phyloP scores from a whole-genome alignment of 1,140 invertebrate genomes.

The Metopolophium dirhodum region DNA sequence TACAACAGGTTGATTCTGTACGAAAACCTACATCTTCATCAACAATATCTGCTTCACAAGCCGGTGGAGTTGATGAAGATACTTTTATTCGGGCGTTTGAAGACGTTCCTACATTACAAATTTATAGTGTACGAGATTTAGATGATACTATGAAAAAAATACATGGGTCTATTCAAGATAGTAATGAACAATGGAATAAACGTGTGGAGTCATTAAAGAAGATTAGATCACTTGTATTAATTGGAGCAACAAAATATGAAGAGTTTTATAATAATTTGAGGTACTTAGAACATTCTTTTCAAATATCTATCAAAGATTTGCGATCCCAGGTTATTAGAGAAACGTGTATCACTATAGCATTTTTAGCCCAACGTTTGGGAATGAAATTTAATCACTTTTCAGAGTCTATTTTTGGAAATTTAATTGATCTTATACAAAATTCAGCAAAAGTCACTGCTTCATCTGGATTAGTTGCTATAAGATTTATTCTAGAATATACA shows the following conservation, averaged over 20 bases:
- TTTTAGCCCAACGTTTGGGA: conserved; percentile 82
- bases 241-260: conserved; percentile 79
- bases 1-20: conserved; percentile 30
- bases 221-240: conserved; percentile 81
- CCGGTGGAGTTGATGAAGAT: conserved; percentile 87
- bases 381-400: conserved; percentile 85
- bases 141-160: conserved; percentile 82
- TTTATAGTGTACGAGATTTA: conserved; percentile 84
- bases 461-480: conserved; percentile 82
- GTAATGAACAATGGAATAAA: conserved; percentile 91
- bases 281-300: conserved; percentile 79
- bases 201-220: conserved; percentile 87
- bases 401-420: conserved; percentile 77
- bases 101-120: conserved; percentile 77
- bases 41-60: conserved; percentile 64
- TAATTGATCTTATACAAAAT: conserved; percentile 94
- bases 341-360: conserved; percentile 92
- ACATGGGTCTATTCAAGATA: conserved; percentile 77
- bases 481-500: conserved; percentile 88
- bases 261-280: conserved; percentile 82
- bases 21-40: conserved; percentile 54
- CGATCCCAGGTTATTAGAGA: conserved; percentile 89
- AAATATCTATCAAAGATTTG: conserved; percentile 86
- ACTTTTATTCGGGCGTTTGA: conserved; percentile 86
- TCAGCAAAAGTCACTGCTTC: conserved; percentile 94